Base-by-base conservation (phyloP, 2,113 vertebrate species). In the Eclectus roratus region DNA sequence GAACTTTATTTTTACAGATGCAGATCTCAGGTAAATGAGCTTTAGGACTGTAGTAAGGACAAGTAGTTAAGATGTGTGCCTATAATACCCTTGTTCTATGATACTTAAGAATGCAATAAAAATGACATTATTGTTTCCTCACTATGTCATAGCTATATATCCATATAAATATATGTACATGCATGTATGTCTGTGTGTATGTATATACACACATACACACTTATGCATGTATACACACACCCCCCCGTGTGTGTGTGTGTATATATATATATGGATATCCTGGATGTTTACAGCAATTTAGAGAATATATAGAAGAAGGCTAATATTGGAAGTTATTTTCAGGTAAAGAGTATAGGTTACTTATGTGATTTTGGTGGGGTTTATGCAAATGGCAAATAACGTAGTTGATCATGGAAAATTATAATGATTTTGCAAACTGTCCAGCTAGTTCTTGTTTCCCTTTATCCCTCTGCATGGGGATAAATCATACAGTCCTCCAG, bases 21-120 rank as follows among this genome's bases (percentile, higher is more conserved):
- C 94, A 96, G 94, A 98, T 98, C 98, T 98, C 98, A 98, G 98
- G 98, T 98, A 96, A 95, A 96, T 91, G 94, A 95, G 89, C 85
- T 96, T 97, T 97, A 96, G 94, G 93, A 94, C 83, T 81, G 91
- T 94, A 93, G 83, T 80, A 61, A 78, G 88, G 85, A 93, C 28
- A 15, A 92, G 84, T 87, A 78, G 91, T 91, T 83, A 92, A 83
- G 78, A 94, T 35, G 93, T 95, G 97, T 97, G 96, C 97, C 97
- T 97, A 96, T 88, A 97, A 76, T 87, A 84, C 89, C 71, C 80
- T 46, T 89, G 76, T 90, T 72, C 85, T 68, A 13, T 9, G 69
- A 77, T 94, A 74, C 85, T 91, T 93, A 80, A 93, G 89, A 97
- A 96, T 72, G 95, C 94, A 97, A 94, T 96, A 96, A 97, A 91